phyloP scores from a whole-genome alignment of 2,888 invertebrate genomes.

The Cheiracanthium punctorium region DNA sequence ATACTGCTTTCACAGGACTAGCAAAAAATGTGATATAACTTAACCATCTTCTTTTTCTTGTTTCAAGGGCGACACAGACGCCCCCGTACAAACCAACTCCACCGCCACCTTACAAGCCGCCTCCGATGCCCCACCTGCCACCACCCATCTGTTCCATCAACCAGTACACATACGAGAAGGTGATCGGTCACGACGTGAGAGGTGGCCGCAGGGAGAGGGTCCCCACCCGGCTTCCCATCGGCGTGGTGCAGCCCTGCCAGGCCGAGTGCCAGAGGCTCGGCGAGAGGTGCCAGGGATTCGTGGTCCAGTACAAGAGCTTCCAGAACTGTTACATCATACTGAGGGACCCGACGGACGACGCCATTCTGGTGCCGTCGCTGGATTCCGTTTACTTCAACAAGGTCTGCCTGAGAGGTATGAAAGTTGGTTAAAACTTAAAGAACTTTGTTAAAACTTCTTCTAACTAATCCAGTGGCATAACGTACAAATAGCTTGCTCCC shows the following conservation, averaged over 20 bases:
- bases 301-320: conserved; percentile 71
- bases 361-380: conserved; percentile 71
- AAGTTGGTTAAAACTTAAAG: too few relatives aligned
- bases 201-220: conserved; percentile 70
- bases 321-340: conserved; percentile 77
- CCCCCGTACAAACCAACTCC: conserved; percentile 4
- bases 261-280: conserved; percentile 72
- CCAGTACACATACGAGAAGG: conserved; percentile 72
- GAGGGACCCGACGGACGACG: conserved; percentile 75
- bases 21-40: too few relatives aligned
- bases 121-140: conserved; percentile 35
- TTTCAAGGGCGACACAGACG: not conserved
- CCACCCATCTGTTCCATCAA: conserved; percentile 64
- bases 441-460: too few relatives aligned
- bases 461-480: too few relatives aligned
- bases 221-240: conserved; percentile 69
- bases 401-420: conserved; percentile 72
- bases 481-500: too few relatives aligned
- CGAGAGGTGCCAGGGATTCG: conserved; percentile 71
- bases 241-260: conserved; percentile 71
- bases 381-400: conserved; percentile 72
- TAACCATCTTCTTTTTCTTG: too few relatives aligned
- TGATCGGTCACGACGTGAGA: conserved; percentile 69
- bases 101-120: conserved; percentile 38
- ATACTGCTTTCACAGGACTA: too few relatives aligned